These are phyloP conservation scores for Squalus acanthias DNA, from an alignment of 2,797 vertebrate species.

Conservation along the genomic window DNA sequence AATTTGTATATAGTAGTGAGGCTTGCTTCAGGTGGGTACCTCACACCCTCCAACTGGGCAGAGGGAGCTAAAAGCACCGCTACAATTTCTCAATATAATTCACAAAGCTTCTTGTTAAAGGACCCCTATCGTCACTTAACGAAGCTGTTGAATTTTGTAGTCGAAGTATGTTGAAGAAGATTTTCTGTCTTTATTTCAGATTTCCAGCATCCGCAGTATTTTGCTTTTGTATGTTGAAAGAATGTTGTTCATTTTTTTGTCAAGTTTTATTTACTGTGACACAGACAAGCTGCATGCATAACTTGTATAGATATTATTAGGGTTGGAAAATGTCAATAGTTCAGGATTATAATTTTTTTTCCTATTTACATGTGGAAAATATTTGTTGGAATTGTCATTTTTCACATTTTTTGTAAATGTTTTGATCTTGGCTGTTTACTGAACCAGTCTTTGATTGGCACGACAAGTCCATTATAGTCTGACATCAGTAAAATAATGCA, in stretches of 20 bases:
- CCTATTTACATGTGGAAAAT: background rate
- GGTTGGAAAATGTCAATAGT: background rate
- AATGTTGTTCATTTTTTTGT: background rate
- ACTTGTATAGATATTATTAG: background rate
- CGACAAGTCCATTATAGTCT: background rate
- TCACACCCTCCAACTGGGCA: background rate
- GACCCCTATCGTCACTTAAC: background rate
- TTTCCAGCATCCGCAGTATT: too few species aligned
- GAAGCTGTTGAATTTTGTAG: background rate
- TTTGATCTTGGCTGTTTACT: background rate
- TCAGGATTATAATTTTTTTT: background rate
- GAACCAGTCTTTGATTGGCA: background rate
- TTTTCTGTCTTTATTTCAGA: too few species aligned
- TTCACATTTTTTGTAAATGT: background rate
- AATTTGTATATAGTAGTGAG: too few species aligned
- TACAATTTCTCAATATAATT: background rate
- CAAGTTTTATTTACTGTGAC: background rate
- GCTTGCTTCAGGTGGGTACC: background rate
- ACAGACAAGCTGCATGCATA: background rate
- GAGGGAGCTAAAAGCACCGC: background rate
- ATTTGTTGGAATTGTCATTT: background rate
- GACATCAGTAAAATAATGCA: too few species aligned
- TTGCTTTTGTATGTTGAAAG: background rate
- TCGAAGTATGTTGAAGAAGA: background rate
- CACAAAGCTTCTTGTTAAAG: background rate